A percentile compares a stretch with the other conserved stretches of the same genome.
Conservation (phyloP, 2,888 invertebrate species). For the Octonoba sinensis region DNA sequence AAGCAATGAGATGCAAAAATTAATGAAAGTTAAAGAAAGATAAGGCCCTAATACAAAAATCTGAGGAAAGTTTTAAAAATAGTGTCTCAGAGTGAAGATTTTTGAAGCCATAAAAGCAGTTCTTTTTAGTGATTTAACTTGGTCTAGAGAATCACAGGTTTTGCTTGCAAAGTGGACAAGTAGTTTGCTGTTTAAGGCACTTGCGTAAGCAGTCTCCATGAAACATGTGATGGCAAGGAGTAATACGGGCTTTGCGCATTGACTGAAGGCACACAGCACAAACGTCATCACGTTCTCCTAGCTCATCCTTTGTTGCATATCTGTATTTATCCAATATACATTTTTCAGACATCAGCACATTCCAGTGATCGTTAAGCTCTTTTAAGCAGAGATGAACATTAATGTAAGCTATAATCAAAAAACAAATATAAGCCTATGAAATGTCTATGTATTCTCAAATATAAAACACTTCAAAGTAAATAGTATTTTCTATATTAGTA, state of each 20-base stretch:
- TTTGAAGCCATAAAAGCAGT: too few species aligned
- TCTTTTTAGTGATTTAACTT: not conserved
- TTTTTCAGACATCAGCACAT: constrained; percentile 76
- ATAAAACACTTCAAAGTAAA: too few species aligned
- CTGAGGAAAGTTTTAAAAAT: too few species aligned
- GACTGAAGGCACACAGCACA: constrained; percentile 82
- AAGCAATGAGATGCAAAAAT: too few species aligned
- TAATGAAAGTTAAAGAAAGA: too few species aligned
- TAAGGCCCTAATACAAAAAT: too few species aligned
- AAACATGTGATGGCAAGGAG: constrained; percentile 85
- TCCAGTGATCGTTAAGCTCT: constrained; percentile 68
- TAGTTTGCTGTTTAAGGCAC: constrained; percentile 78
- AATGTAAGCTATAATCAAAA: constrained; percentile 30
- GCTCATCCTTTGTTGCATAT: constrained; percentile 77
- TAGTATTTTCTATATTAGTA: too few species aligned
- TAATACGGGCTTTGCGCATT: constrained; percentile 81
- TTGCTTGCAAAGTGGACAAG: constrained; percentile 80
- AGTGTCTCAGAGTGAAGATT: too few species aligned
- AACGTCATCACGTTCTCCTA: constrained; percentile 80
- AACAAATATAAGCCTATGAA: too few species aligned
- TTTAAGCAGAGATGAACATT: constrained; percentile 63
- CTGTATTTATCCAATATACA: constrained; percentile 74
- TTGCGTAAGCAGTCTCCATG: constrained; percentile 82
- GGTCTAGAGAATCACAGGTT: constrained; percentile 26
- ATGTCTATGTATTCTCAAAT: too few species aligned